Conservation (phyloP, 1,140 invertebrate species). For the Cotesia vestalis region DNA sequence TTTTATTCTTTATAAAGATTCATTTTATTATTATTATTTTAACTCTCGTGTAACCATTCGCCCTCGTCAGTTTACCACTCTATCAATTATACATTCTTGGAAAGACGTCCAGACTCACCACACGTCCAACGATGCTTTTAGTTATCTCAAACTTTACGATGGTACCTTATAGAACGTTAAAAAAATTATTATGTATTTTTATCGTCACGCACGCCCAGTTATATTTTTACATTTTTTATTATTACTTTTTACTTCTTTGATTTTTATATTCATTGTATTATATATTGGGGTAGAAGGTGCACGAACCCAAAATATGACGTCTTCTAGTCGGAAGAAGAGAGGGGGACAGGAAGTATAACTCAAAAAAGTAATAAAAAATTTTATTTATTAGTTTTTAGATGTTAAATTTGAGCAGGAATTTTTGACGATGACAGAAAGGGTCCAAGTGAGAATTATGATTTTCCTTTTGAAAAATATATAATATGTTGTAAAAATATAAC, state of each 20-base stretch:
- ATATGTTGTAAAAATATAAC: not conserved
- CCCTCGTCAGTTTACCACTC: conserved; percentile 53
- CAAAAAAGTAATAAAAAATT: conserved; percentile 13
- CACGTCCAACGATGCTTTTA: conserved; percentile 35
- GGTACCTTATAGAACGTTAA: conserved; percentile 18
- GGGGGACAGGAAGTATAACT: too few relatives aligned
- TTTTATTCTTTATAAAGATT: conserved; percentile 16
- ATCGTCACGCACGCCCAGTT: not conserved
- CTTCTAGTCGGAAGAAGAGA: too few relatives aligned
- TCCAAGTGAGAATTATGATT: conserved; percentile 15
- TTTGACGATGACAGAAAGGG: not conserved
- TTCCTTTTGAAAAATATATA: too few relatives aligned
- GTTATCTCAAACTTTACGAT: conserved; percentile 36
- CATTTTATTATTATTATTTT: conserved; percentile 1
- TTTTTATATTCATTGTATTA: not conserved
- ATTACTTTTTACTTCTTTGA: conserved; percentile 2
- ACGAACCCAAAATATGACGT: too few relatives aligned
- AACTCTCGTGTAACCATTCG: conserved; percentile 21
- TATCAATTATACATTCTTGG: conserved; percentile 54
- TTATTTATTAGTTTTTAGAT: conserved; percentile 2
- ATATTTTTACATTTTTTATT: not conserved
- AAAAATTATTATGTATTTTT: conserved; percentile 15
- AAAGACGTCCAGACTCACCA: conserved; percentile 28
- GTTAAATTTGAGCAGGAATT: not conserved
- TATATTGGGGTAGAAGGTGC: too few relatives aligned